Evolutionary conservation across 2,888 invertebrate species (phyloP), one percentile per base, ranked within the genome.

Genomic region (Tipula confusa): DNA sequence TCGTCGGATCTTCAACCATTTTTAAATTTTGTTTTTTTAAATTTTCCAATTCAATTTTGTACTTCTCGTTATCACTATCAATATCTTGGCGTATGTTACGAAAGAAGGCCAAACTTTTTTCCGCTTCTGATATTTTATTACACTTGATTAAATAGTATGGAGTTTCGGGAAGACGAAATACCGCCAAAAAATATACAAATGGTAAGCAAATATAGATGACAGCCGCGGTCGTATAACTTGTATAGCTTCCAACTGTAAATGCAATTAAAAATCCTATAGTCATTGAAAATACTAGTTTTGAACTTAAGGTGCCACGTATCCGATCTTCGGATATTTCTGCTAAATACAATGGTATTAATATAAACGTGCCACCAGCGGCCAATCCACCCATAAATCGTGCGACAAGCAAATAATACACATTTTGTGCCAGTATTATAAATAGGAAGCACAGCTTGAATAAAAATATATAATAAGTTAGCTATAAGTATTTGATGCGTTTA

Each of bases 281-380:
- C 24, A 31, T 48, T 18, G 81, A 18, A 6, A 83, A 48, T 11
- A 84, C 29, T 0, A 84, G 15, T 5, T 83, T 9, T 11, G 84
- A 84, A 24, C 85, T 83, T 11, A 85, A 29, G 4, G 36, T 64
- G 5, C 85, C 85, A 13, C 85, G 84, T 28, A 84, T 79, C 13
- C 11, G 3, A 48, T 79, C 31, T 24, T 85, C 82, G 0, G 85
- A 28, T n/a, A 85, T 84, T 15, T 85, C 85, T 0, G 84, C 38
- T 18, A 85, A 82, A 29, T 81, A 85, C 11, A 84, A 24, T 36
- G 85, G 84, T 6, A 84, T 18, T n/a, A 83, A n/a, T 0, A 84
- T 33, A 31, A 84, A 84, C 3, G 48, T 7, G 18, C 82, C 83
- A 18, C 85, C 85, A 31, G 82, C 83, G 0, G 81, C 33, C n/a